A percentile compares a stretch with the other conserved stretches of the same genome.
phyloP scores from a whole-genome alignment of 2,113 vertebrate genomes.

The Falco punctatus region DNA sequence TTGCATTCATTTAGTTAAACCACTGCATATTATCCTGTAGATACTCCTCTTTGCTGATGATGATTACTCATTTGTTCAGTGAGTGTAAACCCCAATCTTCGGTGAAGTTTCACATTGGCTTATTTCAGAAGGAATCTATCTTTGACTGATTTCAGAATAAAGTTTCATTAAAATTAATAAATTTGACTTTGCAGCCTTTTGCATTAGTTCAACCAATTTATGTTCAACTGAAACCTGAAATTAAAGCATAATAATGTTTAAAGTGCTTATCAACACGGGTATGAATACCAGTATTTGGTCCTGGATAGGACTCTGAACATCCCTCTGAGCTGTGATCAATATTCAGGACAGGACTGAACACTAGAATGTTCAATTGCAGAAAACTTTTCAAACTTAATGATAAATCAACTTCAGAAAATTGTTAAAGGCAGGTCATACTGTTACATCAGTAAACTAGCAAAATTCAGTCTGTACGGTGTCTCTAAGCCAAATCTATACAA shows the following conservation, averaged over 20 bases:
- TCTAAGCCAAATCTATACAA: background rate
- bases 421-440: background rate
- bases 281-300: background rate
- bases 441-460: background rate
- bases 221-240: background rate
- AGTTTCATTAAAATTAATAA: background rate
- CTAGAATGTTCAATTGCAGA: background rate
- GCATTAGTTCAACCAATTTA: background rate
- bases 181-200: background rate
- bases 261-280: background rate
- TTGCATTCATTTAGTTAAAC: background rate
- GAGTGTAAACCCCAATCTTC: background rate
- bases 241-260: background rate
- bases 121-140: background rate
- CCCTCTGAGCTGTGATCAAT: background rate
- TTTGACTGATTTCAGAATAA: background rate
- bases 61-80: background rate
- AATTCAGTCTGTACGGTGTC: background rate
- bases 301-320: background rate
- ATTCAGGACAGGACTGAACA: background rate
- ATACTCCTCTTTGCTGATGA: background rate
- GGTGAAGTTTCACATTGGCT: background rate
- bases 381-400: background rate
- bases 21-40: no score
- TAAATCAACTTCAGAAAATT: background rate